Evolutionary conservation across 1,140 invertebrate genomes (phyloP), one percentile per base, ranked within the genome.

Genomic region (Lepidotrigona ventralis): DNA sequence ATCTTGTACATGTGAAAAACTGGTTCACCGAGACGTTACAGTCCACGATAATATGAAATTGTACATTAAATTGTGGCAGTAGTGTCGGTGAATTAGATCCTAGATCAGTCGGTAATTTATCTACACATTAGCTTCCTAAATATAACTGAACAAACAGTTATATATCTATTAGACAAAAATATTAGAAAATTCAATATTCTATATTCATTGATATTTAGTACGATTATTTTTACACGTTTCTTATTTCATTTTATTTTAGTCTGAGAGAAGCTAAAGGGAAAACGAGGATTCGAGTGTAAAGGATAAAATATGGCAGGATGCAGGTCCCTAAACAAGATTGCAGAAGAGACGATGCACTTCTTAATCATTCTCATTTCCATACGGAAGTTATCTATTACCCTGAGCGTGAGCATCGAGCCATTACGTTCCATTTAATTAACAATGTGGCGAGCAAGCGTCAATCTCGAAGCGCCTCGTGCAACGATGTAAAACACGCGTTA

Each of bases 371-470:
- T 77, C 58, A 64, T 77, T 64, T 64, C 11, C 60, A 64, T 77
- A 26, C 60, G 60, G 60, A 77, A 64, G 58, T 77, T 19, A 29
- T 77, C 19, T n/a, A 51, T 77, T 77, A 64, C 4, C 51, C n/a
- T 64, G 14, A 77, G 46, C 58, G 58, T 4, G 58, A 26, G 56
- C 58, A 76, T 63, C 74, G 63, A 68, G 54, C 51, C 64, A 69
- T 69, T 79, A 68, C 51, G 23, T 56, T 39, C 33, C 33, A n/a
- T 46, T 53, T 69, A 79, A 79, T 79, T 80, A 72, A n/a, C 23
- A 51, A 15, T 21, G 39, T 77, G 6, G 26, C 1, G 9, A 12
- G n/a, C 63, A 33, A 54, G 26, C 51, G 26, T 68, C 15, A 23
- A 39, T n/a, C 15, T 77, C 17, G 11, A 60, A 51, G 6, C 46